These are phyloP conservation scores for Ptychodera flava DNA, from an alignment of 35 echinoderm and acorn worm species.

Conservation along the genomic window DNA sequence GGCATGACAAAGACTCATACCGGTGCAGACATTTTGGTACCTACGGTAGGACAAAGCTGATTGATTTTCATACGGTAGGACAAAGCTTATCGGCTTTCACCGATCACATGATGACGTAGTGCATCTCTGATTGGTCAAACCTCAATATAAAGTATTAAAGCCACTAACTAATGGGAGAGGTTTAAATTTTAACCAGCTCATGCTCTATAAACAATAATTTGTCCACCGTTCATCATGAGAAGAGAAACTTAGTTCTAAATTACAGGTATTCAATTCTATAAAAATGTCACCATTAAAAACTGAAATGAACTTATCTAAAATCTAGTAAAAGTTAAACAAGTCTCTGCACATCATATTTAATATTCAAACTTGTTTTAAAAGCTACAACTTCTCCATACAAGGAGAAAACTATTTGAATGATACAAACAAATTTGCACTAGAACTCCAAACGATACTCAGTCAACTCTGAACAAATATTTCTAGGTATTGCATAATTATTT, in stretches of 20 bases:
- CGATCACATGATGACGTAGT: neutral
- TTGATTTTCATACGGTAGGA: too few relatives aligned
- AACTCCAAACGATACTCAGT: neutral
- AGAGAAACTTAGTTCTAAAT: neutral
- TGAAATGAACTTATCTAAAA: neutral
- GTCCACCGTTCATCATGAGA: neutral
- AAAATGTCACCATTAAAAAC: neutral
- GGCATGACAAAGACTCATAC: too few relatives aligned
- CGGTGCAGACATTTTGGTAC: too few relatives aligned
- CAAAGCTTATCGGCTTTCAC: neutral
- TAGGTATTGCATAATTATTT: conserved; percentile 2
- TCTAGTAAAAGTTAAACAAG: neutral
- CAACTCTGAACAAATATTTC: neutral
- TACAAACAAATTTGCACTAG: neutral
- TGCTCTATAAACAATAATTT: neutral
- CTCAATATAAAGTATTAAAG: neutral
- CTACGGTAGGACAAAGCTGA: too few relatives aligned
- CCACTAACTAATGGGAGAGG: neutral
- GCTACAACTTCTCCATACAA: neutral
- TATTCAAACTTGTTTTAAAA: neutral
- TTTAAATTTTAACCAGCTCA: neutral
- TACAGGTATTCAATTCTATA: neutral
- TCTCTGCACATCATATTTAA: neutral
- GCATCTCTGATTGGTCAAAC: neutral
- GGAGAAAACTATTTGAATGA: neutral